Evolutionary conservation across 2,888 invertebrate genomes (phyloP), one percentile per base, ranked within the genome.

Genomic region (Imbricaverruca yamaguchii): DNA sequence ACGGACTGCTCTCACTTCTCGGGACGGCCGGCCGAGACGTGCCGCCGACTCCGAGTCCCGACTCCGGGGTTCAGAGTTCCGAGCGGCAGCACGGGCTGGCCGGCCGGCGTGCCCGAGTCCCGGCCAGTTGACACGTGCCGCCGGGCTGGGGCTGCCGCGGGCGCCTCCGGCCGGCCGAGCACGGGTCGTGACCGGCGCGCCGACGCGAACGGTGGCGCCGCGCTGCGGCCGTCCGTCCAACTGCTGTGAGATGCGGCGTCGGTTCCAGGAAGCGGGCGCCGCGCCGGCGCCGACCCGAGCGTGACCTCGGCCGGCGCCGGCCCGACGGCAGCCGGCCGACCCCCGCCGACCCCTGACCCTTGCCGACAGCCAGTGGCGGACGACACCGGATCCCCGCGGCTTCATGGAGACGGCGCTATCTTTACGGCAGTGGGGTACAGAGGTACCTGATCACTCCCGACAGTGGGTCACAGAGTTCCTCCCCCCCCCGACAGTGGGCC

Each of bases 191-290:
- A 39, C 39, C 39, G 39, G 39, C 39, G 4, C 39, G 39, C 61
- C 61, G 61, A 18, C 63, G 63, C 18, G n/a, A n/a, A 63, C 61
- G 63, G 63, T 63, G 69, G 69, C 69, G 69, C 15, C 69, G 69
- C 39, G 69, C 39, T 1, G 69, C 69, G 69, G 39, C 69, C 39
- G 69, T 12, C 39, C 12, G 69, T 0, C 13, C 39, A 69, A 69
- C 69, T 15, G 12, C 25, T 6, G 39, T 2, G 69, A 69, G 25
- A 39, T 39, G 69, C 69, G 15, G 69, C 39, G 25, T 9, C 39
- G 25, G 39, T 69, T 69, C 69, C 15, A 9, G 69, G 69, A 69
- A 69, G 23, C 61, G 61, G 61, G 61, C 61, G 61, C 18, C 61
- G 61, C 15, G 39, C 61, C 61, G 61, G 61, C 61, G 39, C 39